Conservation (phyloP, 1,140 invertebrate species). For the Drosophila mayri region DNA sequence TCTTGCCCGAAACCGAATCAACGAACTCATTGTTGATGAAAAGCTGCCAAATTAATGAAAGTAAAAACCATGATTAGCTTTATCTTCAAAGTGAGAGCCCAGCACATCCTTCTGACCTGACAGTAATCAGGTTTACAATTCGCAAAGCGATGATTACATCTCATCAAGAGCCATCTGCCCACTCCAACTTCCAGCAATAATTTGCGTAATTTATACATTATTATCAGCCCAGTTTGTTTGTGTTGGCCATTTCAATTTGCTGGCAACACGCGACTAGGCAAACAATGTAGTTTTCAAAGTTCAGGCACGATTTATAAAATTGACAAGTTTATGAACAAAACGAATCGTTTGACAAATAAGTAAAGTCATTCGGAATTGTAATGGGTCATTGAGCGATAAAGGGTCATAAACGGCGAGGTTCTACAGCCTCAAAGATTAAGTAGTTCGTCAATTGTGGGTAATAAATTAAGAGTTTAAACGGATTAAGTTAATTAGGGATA, state of each 20-base stretch:
- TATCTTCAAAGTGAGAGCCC: neutral
- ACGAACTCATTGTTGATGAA: slow-evolving; percentile 98
- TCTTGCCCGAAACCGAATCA: slow-evolving; percentile 90
- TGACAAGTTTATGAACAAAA: slow-evolving; percentile 10
- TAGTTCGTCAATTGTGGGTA: neutral
- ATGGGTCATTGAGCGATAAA: slow-evolving; percentile 26
- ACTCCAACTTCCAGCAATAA: slow-evolving; percentile 15
- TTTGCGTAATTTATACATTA: slow-evolving; percentile 31
- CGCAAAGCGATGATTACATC: slow-evolving; percentile 4
- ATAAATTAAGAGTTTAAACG: neutral
- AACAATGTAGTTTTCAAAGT: slow-evolving; percentile 28
- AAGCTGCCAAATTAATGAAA: slow-evolving; percentile 88
- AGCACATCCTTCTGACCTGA: slow-evolving; percentile 28
- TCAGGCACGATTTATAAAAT: slow-evolving; percentile 14
- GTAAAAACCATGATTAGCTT: neutral
- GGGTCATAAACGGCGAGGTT: neutral
- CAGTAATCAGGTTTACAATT: slow-evolving; percentile 31
- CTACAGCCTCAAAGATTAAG: slow-evolving; percentile 5
- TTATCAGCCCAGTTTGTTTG: slow-evolving; percentile 10
- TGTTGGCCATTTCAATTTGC: slow-evolving; percentile 12
- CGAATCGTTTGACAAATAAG: slow-evolving; percentile 30
- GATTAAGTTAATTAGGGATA: neutral
- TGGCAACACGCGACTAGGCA: slow-evolving; percentile 48
- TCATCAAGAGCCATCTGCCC: neutral
- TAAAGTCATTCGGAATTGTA: slow-evolving; percentile 10